Base-by-base conservation (phyloP, 2,797 vertebrate genomes). In the Mus minutoides region DNA sequence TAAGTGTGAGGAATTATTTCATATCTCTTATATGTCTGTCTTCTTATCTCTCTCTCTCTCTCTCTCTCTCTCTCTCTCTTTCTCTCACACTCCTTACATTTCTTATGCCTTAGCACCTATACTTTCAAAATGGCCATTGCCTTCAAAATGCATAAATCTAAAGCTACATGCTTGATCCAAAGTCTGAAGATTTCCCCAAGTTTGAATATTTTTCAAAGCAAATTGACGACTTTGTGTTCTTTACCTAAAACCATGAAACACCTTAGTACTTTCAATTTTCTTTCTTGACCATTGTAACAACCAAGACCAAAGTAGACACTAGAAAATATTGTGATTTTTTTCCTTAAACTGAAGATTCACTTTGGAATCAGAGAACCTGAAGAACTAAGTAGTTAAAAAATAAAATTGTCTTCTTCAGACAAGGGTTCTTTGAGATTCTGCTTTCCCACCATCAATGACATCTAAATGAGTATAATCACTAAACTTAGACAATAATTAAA, bases 241-340 rank as follows among this genome's bases (percentile, higher is more conserved):
- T 92, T 89, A 24, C 83, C 82, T 69, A 71, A 86, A 90, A 95
- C 26, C 13, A 90, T 46, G 22, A 91, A 84, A n/a, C 67, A 64
- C 73, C 34, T 75, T 37, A 49, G 4, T 88, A 73, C 22, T 73
- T 29, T 78, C 64, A 54, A 13, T 7, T 90, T 89, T 77, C 43
- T 90, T 58, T 91, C 67, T 76, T 91, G 46, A 87, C 90, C 56
- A 73, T 17, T 77, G 4, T 34, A 79, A 91, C 56, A 94, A 87
- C 46, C 40, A 88, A 83, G 54, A 60, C 13, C 31, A 77, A 56
- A 85, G 29, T 19, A 91, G 11, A 49, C 21, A 19, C 16, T 91
- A 40, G 19, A 58, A 71, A 49, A 78, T 6, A 31, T 77, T 79
- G 13, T 10, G 9, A 86, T 82, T 54, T 26, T 46, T 90, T 92